phyloP scores from a whole-genome alignment of 2,113 vertebrate species.

The Muntiacus reevesi region DNA sequence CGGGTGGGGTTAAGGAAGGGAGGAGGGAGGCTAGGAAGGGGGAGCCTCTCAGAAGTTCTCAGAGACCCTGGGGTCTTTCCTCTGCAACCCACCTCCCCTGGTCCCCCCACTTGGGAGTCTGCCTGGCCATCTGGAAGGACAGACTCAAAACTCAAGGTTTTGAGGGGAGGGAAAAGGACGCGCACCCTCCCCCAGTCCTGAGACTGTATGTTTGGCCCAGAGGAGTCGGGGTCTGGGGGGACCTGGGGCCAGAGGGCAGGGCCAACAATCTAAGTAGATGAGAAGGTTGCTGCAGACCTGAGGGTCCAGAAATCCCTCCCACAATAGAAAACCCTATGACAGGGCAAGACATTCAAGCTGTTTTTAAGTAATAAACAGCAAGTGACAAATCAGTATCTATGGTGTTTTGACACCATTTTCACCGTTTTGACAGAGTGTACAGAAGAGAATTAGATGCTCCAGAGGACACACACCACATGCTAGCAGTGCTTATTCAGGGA shows the following conservation, averaged over 20 bases:
- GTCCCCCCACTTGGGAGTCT: not conserved
- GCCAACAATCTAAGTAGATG: not conserved
- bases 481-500: not conserved
- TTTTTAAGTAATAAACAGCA: not conserved
- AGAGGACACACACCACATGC: accelerated
- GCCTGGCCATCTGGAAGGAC: not conserved
- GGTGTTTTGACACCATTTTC: no score
- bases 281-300: accelerated
- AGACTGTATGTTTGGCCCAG: not conserved
- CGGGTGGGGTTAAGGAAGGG: not conserved
- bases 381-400: not conserved
- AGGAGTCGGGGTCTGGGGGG: accelerated
- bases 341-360: not conserved
- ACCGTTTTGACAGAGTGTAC: not conserved
- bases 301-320: not conserved
- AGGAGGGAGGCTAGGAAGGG: not conserved
- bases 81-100: not conserved
- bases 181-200: not conserved
- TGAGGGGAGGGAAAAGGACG: not conserved
- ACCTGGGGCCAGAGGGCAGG: not conserved
- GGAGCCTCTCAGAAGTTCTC: not conserved
- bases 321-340: not conserved
- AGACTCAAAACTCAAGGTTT: not conserved
- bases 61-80: not conserved
- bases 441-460: not conserved